Evolutionary conservation across 2,113 vertebrate genomes (phyloP), one percentile per base, ranked within the genome.

Genomic region (Mesocricetus auratus): DNA sequence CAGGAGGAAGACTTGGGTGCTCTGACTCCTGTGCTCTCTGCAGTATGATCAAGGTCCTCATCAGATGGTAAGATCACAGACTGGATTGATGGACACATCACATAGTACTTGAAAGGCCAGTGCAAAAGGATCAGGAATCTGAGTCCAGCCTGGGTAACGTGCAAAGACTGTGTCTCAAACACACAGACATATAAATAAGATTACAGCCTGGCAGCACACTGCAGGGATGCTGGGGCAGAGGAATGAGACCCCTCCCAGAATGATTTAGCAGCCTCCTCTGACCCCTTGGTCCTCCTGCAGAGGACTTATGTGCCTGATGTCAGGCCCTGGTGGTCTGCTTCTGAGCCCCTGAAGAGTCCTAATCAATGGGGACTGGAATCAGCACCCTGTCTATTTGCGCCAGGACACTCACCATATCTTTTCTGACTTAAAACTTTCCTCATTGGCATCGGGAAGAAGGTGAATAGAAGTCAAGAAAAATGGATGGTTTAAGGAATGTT

Each of bases 381-480:
- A 0, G 47, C 0, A 7, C 5, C 29, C 81, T 13, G 22, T 6
- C 42, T 66, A 6, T 26, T 29, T 39, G 56, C 15, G 5, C 45
- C 5, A n/a, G 21, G n/a, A 66, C n/a, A 31, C 6, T 2, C 16
- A 22, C 13, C 0, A 0, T 31, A 53, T 29, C 45, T 1, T 0
- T 64, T 56, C 53, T 58, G 24, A 16, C 66, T 33, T 36, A 53
- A 42, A 79, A 36, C 36, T 1, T 36, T 1, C 1, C 42, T 26
- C 47, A 8, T 42, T 13, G 50, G 11, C 42, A 13, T 16, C 42
- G 42, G 15, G 12, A 13, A 12, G 50, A 19, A 33, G 29, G 26
- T 2, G 42, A 36, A 2, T 0, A 4, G 66, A 29, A 58, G 42
- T 3, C 31, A 64, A 8, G 33, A 53, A 19, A 47, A 45, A 24